Base-by-base conservation (phyloP, 2,797 vertebrate genomes). In the Buphagus erythrorhynchus region DNA sequence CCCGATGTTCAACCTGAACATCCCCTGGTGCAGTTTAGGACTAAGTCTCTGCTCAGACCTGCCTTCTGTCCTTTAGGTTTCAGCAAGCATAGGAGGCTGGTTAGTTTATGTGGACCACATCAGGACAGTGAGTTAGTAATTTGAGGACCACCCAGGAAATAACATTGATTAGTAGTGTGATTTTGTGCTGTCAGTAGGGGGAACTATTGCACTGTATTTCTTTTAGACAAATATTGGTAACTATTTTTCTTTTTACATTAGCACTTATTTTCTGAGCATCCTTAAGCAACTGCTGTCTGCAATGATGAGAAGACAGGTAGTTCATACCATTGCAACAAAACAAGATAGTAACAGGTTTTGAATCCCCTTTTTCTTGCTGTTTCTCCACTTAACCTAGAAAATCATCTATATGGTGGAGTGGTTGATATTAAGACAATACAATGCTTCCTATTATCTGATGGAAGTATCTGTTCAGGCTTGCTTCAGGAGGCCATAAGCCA, bases 141-240 rank as follows among this genome's bases (percentile, higher is more conserved):
- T 38, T 63, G 43, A 78, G 42, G 65, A 87, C 45, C 59, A 67
- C 46, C 55, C 43, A 52, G 80, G 51, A 75, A 88, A 66, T 18
- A 73, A 28, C 42, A 42, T 48, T 55, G 77, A 40, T 66, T 59
- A 78, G 22, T 42, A 46, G 65, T 57, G 51, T 66, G 76, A 40
- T 79, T 83, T 68, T 0, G 1, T 91, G 35, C 42, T 48, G 93
- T 95, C 96, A 88, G 91, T 78, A 96, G 96, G 96, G 95, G 96
- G 96, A 95, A 95, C 95, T 91, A 22, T 96, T 97, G 95, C 89
- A 95, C 94, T 86, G 40, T 72, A 58, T 49, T 75, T 31, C 55
- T 76, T 71, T 71, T 54, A 51, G 77, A 79, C 59, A 61, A 90
- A 35, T 77, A 28, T 35, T 55, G 42, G 45, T 62, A 72, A 38